phyloP scores from a whole-genome alignment of 2,113 vertebrate genomes.

The Limanda limanda region DNA sequence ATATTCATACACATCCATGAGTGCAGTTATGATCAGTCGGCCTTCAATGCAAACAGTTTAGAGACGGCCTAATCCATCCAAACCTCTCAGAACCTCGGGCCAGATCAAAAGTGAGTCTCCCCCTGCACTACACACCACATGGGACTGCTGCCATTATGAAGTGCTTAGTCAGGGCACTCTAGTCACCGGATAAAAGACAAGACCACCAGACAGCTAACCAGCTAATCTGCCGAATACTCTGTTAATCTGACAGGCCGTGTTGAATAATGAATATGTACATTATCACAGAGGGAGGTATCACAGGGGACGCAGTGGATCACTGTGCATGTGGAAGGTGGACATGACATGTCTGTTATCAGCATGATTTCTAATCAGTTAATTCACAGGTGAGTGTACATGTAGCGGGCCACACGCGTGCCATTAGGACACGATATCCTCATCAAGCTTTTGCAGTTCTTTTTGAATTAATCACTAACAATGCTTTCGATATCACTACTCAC shows the following conservation, averaged over 20 bases:
- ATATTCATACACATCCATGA: conserved; percentile 40
- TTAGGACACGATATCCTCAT: conserved; percentile 23
- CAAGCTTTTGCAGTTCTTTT: conserved; percentile 12
- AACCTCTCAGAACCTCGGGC: conserved; percentile 32
- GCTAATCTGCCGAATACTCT: conserved; percentile 62
- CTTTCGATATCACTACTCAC: not conserved
- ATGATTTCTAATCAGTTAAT: conserved; percentile 62
- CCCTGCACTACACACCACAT: conserved; percentile 16
- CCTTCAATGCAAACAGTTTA: conserved; percentile 35
- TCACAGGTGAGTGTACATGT: conserved; percentile 54
- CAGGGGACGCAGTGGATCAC: conserved; percentile 40
- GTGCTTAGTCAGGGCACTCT: conserved; percentile 35
- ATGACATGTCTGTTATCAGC: conserved; percentile 56
- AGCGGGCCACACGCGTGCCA: not conserved
- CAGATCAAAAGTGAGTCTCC: conserved; percentile 34
- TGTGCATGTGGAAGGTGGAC: conserved; percentile 48
- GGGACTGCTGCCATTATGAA: conserved; percentile 44
- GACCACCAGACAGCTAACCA: conserved; percentile 58
- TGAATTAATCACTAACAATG: not conserved
- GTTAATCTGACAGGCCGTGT: conserved; percentile 63
- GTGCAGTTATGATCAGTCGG: conserved; percentile 25
- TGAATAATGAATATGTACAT: conserved; percentile 74
- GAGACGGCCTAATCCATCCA: conserved; percentile 22
- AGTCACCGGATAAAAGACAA: conserved; percentile 52
- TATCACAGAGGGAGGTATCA: conserved; percentile 62